phyloP scores from a whole-genome alignment of 2,888 invertebrate genomes.

The Stomorhina lunata region DNA sequence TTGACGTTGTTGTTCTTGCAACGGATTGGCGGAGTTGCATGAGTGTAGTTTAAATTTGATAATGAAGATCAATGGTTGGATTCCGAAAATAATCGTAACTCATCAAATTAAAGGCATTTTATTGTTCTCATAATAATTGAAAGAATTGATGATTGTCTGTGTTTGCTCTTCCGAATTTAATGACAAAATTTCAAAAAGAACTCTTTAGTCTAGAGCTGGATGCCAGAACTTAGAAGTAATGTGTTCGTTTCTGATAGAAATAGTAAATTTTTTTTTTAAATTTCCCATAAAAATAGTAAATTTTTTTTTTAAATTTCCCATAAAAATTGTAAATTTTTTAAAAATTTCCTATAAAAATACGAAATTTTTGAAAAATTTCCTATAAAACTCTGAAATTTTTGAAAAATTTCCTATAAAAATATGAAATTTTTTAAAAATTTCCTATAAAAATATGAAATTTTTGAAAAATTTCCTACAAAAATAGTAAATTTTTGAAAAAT shows the following conservation, averaged over 20 bases:
- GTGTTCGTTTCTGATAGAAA: neutral
- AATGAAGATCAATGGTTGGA: conserved; percentile 45
- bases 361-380: too few species aligned
- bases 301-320: too few species aligned
- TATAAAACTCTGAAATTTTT: too few species aligned
- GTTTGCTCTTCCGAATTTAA: conserved; percentile 12
- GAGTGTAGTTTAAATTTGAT: conserved; percentile 15
- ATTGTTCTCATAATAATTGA: conserved; percentile 46
- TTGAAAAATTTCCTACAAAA: too few species aligned
- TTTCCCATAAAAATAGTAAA: too few species aligned
- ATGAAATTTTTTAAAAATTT: too few species aligned
- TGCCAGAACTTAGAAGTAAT: neutral
- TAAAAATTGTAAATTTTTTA: too few species aligned
- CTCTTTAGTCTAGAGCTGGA: neutral
- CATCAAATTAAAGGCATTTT: conserved; percentile 40
- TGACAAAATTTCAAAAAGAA: conserved; percentile 34
- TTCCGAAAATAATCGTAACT: conserved; percentile 12
- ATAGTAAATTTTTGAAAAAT: too few species aligned
- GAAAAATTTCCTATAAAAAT: too few species aligned
- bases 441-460: too few species aligned
- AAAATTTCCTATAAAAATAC: too few species aligned
- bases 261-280: too few species aligned
- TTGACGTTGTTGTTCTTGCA: neutral
- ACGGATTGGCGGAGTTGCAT: neutral
- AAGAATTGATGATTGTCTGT: neutral